Evolutionary conservation across 2,797 vertebrate species (phyloP), one percentile per base, ranked within the genome.

Genomic region (Naso thynnoides): DNA sequence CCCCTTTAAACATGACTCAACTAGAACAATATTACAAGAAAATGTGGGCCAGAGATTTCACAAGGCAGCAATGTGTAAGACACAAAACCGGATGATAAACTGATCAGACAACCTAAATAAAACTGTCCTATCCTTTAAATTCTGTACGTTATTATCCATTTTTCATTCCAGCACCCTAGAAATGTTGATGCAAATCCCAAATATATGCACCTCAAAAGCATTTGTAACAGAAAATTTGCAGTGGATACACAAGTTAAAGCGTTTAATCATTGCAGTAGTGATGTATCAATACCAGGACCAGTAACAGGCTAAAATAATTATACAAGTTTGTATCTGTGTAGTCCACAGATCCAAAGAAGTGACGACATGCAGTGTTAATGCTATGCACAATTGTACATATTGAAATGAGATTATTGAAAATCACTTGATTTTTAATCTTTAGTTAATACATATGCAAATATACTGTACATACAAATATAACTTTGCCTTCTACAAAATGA

Each of bases 261-360:
- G 59, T 38, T 70, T 64, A 61, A 56, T 60, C 33, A 49, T 47
- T 57, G 27, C 33, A 65, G 57, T 64, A 66, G 63, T 57, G 56
- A 83, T 78, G 60, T 62, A 84, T 60, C n/a, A 77, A 75, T 50
- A 78, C 65, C 79, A 86, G 88, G 91, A 90, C 89, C 89, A 90
- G 76, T 84, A 74, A 84, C 63, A 80, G 72, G 48, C 70, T 73
- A 15, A 80, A 75, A 58, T 63, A 31, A 82, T 73, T 68, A 70
- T 62, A 39, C 50, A 66, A 38, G 53, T 78, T 73, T 73, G 56
- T 70, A 24, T 79, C 64, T 45, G 55, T 77, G 73, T 73, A 36
- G 24, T 56, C 70, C 48, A 50, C 70, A 78, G 56, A 57, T 71
- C 21, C 24, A 69, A 66, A 75, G 24, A 69, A 44, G 53, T 82